Evolutionary conservation across 2,797 vertebrate species (phyloP), one percentile per base, ranked within the genome.

Genomic region (Tokudaia tokunoshimensis): DNA sequence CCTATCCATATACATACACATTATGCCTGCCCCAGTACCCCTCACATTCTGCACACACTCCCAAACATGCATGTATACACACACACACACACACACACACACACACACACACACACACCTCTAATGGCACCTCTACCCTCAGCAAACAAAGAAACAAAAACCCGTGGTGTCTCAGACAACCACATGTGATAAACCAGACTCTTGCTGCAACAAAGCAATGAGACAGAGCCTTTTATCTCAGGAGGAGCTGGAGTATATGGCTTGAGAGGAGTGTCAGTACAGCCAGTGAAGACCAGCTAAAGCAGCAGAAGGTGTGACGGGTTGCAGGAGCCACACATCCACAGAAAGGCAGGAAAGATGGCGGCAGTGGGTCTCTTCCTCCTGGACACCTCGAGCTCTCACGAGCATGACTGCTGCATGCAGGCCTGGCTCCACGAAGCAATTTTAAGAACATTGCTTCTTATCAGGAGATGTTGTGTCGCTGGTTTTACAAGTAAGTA

Each of bases 341-440:
- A 15, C 12, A 47, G 20, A 65, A 72, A 78, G 65, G 47, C 3
- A 1, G 92, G 26, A 22, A 52, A 15, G 8, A 57, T 12, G n/a
- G 1, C 0, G 15, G 74, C 67, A 61, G 22, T 74, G 47, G 55
- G 3, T 52, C 37, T 59, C 47, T 22, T n/a, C 81, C 4, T 24
- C 1, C 24, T 0, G 15, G 13, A 63, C 0, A 0, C 79, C 24
- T 0, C 31, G 22, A 19, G 61, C 55, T 57, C 2, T 24, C 13
- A 0, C 3, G 31, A 29, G 5, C 29, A 31, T n/a, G 6, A 47
- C 4, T 12, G 6, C 8, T 2, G 3, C 8, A 8, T 17, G 5
- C 74, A 37, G 52, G 29, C 19, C 67, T 80, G 70, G 26, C 87
- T 84, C 11, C 15, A 12, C 1, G 17, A 5, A 47, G 26, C 22